phyloP scores from a whole-genome alignment of 2,797 vertebrate species.

The Peromyscus aztecus region DNA sequence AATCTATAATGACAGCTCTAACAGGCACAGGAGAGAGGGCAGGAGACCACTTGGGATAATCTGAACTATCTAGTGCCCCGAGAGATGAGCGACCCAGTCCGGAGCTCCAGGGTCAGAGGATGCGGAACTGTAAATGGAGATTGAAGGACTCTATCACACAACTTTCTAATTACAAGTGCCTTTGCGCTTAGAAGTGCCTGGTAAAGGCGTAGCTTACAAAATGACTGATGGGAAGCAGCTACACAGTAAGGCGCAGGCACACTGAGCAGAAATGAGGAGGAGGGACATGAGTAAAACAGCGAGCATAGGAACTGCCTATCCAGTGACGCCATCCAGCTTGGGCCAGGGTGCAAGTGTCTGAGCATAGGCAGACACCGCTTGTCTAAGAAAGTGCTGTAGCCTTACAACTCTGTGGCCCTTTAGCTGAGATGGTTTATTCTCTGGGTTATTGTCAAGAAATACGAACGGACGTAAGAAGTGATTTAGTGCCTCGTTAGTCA shows the following conservation, averaged over 20 bases:
- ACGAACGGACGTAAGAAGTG: background rate
- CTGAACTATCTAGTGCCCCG: constrained; percentile 60
- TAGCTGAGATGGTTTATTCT: background rate
- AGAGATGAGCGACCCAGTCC: constrained; percentile 44
- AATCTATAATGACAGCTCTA: constrained; percentile 73
- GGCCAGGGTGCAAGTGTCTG: background rate
- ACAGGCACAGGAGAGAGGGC: constrained; percentile 59
- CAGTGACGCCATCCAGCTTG: background rate
- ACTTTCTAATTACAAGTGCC: constrained; percentile 55
- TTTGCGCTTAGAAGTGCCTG: constrained; percentile 1
- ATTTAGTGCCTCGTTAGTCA: background rate
- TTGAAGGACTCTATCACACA: constrained; percentile 32
- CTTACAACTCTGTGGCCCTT: background rate
- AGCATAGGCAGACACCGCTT: background rate
- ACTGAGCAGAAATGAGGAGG: background rate
- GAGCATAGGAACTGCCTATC: background rate
- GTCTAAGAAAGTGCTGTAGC: background rate
- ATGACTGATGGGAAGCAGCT: constrained; percentile 40
- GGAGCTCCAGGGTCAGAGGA: constrained; percentile 64
- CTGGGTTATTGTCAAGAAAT: constrained; percentile 16
- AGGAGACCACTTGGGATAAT: constrained; percentile 50
- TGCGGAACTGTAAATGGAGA: constrained; percentile 54
- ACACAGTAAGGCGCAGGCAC: background rate
- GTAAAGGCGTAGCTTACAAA: constrained; percentile 59
- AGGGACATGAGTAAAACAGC: background rate